Conservation (phyloP, 2,797 vertebrate genomes). For the Melanogrammus aeglefinus region DNA sequence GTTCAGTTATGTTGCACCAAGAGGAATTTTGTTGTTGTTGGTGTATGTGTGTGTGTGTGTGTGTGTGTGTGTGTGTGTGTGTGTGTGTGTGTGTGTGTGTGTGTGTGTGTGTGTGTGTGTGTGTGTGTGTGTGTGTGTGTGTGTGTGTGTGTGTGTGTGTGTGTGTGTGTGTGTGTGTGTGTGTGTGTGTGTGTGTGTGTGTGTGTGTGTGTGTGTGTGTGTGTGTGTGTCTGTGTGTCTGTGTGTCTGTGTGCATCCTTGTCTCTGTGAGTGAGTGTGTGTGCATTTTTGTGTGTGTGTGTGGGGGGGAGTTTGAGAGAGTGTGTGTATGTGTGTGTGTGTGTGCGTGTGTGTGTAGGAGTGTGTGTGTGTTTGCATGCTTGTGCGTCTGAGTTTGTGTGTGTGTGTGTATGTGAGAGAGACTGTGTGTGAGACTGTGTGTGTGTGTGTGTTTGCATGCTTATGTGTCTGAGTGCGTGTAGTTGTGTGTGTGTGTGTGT, state of each 20-base stretch:
- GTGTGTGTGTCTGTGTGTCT: no score
- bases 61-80: conserved; percentile 28
- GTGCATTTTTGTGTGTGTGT: no score
- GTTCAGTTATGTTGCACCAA: conserved; percentile 59
- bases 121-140: conserved; percentile 35
- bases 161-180: no score
- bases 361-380: background rate
- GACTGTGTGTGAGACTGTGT: conserved; percentile 41
- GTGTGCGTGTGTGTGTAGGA: conserved; percentile 65
- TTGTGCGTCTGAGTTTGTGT: background rate
- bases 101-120: conserved; percentile 20
- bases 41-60: background rate
- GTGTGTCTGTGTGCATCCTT: no score
- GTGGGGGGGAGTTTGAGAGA: no score
- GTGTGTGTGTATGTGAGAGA: background rate
- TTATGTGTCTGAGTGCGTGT: no score
- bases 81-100: conserved; percentile 66
- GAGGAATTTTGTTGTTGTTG: conserved; percentile 57
- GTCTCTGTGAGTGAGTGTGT: no score
- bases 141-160: background rate
- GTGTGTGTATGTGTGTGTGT: conserved; percentile 8
- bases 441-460: conserved; percentile 47
- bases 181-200: no score
- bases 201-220: no score
- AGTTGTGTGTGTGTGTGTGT: no score